A percentile compares a stretch with the other conserved stretches of the same genome.
Conservation (phyloP, 1,140 invertebrate genomes). For the Leptinotarsa undecemlineata region DNA sequence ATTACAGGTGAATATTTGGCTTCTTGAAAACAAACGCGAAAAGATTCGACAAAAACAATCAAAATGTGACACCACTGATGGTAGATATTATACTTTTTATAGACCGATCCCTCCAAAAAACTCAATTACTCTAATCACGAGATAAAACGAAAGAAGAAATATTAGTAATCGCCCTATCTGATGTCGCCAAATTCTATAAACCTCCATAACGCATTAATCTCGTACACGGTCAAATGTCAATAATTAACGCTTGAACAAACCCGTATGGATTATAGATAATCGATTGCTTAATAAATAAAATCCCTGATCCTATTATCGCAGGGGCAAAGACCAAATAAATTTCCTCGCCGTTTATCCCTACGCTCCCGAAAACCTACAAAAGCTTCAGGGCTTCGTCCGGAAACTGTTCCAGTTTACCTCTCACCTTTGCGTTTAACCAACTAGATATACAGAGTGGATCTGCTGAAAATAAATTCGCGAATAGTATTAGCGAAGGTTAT, state of each 20-base stretch:
- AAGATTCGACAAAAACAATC: no score
- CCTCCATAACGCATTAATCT: slow-evolving; percentile 13
- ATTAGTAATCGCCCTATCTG: not conserved
- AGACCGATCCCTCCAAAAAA: no score
- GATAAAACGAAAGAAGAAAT: not conserved
- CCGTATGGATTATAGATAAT: slow-evolving; percentile 44
- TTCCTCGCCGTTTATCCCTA: slow-evolving; percentile 36
- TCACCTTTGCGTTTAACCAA: slow-evolving; percentile 10
- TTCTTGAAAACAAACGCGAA: no score
- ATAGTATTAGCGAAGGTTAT: no score
- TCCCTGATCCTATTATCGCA: slow-evolving; percentile 46
- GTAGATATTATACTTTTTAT: no score
- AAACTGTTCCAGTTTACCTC: slow-evolving; percentile 8
- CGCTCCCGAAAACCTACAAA: slow-evolving; percentile 39
- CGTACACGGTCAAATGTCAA: slow-evolving; percentile 38
- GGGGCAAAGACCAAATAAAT: slow-evolving; percentile 47
- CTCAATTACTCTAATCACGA: not conserved
- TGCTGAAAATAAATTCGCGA: no score
- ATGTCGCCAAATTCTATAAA: not conserved
- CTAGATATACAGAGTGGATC: not conserved
- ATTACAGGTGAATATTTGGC: no score
- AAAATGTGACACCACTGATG: no score
- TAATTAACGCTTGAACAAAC: slow-evolving; percentile 38
- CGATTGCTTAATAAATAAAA: slow-evolving; percentile 48
- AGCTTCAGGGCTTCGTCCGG: slow-evolving; percentile 14